Evolutionary conservation across 1,140 invertebrate species (phyloP).

Genomic region (Chrysomallon squamiferum): DNA sequence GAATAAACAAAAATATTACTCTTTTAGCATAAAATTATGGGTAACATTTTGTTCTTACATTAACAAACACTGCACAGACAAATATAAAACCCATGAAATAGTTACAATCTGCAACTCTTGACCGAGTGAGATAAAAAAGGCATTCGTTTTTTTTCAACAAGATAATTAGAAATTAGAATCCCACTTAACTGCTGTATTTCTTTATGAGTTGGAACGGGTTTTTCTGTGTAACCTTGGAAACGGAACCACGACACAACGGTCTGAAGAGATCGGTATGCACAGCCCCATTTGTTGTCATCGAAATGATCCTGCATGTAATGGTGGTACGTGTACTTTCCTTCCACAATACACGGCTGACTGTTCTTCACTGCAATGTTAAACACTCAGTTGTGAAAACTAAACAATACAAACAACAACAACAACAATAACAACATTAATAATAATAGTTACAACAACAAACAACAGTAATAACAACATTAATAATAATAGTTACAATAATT

Average conservation of each 20-base stretch:
- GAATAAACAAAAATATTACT: too few relatives aligned
- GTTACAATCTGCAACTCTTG: too few relatives aligned
- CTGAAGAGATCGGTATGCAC: constrained; percentile 97
- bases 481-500: background rate
- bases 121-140: too few relatives aligned
- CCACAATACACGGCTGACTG: constrained; percentile 73
- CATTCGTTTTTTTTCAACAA: too few relatives aligned
- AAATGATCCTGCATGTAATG: constrained; percentile 97
- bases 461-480: background rate
- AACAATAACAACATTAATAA: background rate
- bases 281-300: constrained; percentile 98
- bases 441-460: background rate
- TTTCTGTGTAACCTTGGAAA: constrained; percentile 89
- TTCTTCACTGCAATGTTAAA: constrained; percentile 56
- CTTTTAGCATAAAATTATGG: too few relatives aligned
- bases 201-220: constrained; percentile 80
- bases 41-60: too few relatives aligned
- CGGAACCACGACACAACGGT: constrained; percentile 97
- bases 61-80: too few relatives aligned
- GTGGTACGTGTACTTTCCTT: constrained; percentile 90
- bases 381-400: background rate
- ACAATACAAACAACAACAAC: background rate
- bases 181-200: constrained; percentile 56
- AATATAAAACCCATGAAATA: too few relatives aligned
- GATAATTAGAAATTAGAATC: too few relatives aligned